Base-by-base conservation (phyloP, 2,797 vertebrate genomes). In the Chaetophractus vellerosus region DNA sequence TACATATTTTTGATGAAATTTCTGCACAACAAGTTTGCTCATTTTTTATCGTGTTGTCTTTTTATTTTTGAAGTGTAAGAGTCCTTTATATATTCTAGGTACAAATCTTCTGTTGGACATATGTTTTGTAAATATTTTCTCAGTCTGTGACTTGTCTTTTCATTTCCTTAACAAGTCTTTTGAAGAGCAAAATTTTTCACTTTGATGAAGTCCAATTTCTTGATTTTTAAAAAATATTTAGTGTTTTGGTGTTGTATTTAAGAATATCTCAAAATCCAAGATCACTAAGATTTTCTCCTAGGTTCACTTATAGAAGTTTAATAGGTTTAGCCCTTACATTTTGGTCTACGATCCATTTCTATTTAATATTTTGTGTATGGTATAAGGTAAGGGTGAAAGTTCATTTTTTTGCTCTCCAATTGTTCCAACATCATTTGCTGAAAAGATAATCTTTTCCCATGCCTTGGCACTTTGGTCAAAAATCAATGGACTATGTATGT, bases 401-500 rank as follows among this genome's bases (percentile, higher is more conserved):
- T 59, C 19, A 4, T 88, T 36, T 68, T 78, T 81, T 38, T 28
- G 59, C 18, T 69, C 55, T 78, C 12, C 4, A 80, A 18, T 38
- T 91, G 23, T 92, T 90, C 24, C 28, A 48, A 2, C 4, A 75
- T 64, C 18, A 84, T 92, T 90, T 92, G 69, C 89, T 82, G 21
- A 75, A 89, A 90, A 84, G 45, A 84, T 69, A 23, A 75, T 63
- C 66, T 91, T 89, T 91, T 91, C 31, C 55, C 26, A 74, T 81
- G 33, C 21, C 38, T 78, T 91, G 74, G n/a, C 9, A 28, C 23
- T 74, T 85, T 63, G 66, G 52, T 83, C 26, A 84, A 90, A 93
- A 93, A 48, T 85, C 31, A 68, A 38, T 75, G 50, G 41, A 41
- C 16, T 45, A 45, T 52, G 31, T 52, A 71, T 1, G 6, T 66